A percentile compares a stretch with the other conserved stretches of the same genome.
These are phyloP conservation scores for Megaceryle maxima DNA, from an alignment of 2,113 vertebrate species.

Conservation along the genomic window DNA sequence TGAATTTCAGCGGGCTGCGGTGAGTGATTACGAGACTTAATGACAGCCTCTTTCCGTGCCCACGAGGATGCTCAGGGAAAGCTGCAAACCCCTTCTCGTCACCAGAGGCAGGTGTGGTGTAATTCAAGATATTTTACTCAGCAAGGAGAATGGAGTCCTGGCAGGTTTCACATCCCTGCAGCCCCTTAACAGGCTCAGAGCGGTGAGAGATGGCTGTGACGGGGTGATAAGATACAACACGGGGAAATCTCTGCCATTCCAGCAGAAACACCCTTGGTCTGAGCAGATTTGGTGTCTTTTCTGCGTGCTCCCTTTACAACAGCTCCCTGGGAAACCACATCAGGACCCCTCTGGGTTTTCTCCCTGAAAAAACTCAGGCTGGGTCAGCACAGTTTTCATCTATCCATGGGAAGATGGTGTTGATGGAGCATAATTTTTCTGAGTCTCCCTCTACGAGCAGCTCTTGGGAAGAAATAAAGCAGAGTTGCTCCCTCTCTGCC, in stretches of 20 bases:
- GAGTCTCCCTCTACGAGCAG: not conserved
- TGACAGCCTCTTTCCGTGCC: not conserved
- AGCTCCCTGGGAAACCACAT: not conserved
- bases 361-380: not conserved
- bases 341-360: not conserved
- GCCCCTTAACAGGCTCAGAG: not conserved
- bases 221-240: not conserved
- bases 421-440: not conserved
- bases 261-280: not conserved
- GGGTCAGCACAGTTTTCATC: not conserved
- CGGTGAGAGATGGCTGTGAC: accelerated
- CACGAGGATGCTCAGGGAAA: not conserved
- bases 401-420: accelerated
- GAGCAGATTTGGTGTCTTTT: not conserved
- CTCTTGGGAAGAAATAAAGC: not conserved
- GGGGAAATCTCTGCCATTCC: not conserved
- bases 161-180: not conserved
- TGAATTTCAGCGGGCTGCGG: not conserved
- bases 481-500: not conserved
- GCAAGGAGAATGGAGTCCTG: not conserved
- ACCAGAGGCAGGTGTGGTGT: accelerated
- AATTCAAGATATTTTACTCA: not conserved
- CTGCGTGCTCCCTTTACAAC: accelerated
- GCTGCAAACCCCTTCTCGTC: not conserved
- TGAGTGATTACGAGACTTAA: not conserved